Percentiles rank a stretch among this genome's conserved stretches.
Evolutionary conservation across 1,140 invertebrate species (phyloP).

Genomic region (Temnothorax nylanderi): DNA sequence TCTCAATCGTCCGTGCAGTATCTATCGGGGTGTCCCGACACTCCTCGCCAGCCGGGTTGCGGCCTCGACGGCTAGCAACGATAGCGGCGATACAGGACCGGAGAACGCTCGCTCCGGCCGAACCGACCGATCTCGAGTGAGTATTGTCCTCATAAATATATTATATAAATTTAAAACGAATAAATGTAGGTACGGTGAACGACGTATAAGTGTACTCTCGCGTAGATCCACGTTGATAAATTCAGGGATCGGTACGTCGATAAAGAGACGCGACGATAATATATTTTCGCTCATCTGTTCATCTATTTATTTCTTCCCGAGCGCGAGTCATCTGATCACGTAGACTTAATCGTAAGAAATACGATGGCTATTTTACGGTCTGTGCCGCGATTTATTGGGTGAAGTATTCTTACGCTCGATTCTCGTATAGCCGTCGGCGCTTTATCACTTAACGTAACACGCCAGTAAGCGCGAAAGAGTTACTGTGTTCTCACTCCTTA

Average conservation of each 20-base stretch:
- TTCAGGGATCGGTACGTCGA: not conserved
- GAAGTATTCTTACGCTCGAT: slow-evolving; percentile 28
- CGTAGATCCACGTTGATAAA: not conserved
- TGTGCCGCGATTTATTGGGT: slow-evolving; percentile 9
- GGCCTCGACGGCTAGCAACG: slow-evolving; percentile 52
- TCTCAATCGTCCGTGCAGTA: slow-evolving; percentile 80
- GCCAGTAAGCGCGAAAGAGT: not conserved
- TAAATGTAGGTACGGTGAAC: not conserved
- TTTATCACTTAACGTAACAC: slow-evolving; percentile 31
- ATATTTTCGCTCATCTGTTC: not conserved
- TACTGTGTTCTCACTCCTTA: not conserved
- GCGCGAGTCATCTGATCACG: not conserved
- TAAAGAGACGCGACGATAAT: not conserved
- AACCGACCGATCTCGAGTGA: slow-evolving; percentile 35
- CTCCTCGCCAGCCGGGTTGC: slow-evolving; percentile 62
- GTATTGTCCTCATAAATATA: not conserved
- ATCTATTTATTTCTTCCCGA: not conserved
- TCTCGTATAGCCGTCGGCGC: slow-evolving; percentile 1
- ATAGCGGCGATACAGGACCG: slow-evolving; percentile 59
- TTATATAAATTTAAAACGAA: not conserved
- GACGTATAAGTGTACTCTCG: not conserved
- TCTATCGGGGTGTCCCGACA: slow-evolving; percentile 76
- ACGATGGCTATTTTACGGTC: slow-evolving; percentile 32
- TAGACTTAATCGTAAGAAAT: slow-evolving; percentile 39
- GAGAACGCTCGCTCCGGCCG: slow-evolving; percentile 45